Base-by-base conservation (phyloP, 1,140 invertebrate species). In the Zaprionus inermis region DNA sequence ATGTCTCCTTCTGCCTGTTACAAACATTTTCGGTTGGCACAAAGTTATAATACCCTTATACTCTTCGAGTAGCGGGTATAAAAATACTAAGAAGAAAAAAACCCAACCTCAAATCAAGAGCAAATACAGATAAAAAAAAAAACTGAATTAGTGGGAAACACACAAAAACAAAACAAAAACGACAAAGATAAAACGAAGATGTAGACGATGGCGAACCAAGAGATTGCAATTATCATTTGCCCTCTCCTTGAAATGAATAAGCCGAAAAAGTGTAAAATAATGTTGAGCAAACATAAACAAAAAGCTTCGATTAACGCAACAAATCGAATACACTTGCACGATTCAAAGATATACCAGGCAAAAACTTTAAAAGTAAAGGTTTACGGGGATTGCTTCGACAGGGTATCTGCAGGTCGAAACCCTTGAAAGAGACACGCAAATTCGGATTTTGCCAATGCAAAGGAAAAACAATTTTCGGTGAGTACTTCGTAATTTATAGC, bases 401-500 rank as follows among this genome's bases (percentile, higher is more conserved):
- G 22, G 22, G 22, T 24, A 24, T 24, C 22, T 24, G 22, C 22
- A 24, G 22, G 22, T 24, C 22, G 1, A 24, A 24, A 24, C 22
- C 22, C 4, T 24, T 4, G 4, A 24, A 2, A 24, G 24, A n/a
- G n/a, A n/a, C n/a, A n/a, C n/a, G n/a, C n/a, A n/a, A n/a, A n/a
- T 5, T 59, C 16, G 3, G 14, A 59, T 12, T 54, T 60, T 49
- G 41, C 34, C 38, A 41, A 18, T 59, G 20, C 49, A 44, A 22
- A 49, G 12, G 18, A 49, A 49, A 49, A 49, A 49, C 4, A 49
- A 46, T 68, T 79, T 70, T 65, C 66, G 49, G 51, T 34, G 71
- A 44, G 32, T 59, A 72, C 56, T 86, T 85, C 79, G 76, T 88
- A 79, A 88, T 86, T 88, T 86, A 88, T 86, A 83, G 78, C 79